A percentile compares a stretch with the other conserved stretches of the same genome.
Conservation (phyloP, 2,797 vertebrate genomes). For the Sebastolobus alascanus region DNA sequence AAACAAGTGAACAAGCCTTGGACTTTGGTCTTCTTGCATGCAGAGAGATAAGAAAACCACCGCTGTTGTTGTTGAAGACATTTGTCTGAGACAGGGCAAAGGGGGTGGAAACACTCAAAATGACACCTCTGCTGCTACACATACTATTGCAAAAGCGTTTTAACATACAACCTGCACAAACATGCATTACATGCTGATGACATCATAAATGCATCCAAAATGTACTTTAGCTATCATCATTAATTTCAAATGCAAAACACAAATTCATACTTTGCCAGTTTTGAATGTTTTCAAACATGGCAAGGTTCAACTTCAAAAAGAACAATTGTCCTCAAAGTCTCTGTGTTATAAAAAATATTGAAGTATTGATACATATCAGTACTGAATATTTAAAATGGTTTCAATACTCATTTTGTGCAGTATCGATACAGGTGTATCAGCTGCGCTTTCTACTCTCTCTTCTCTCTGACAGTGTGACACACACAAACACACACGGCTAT, state of each 20-base stretch:
- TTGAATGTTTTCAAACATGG: not conserved
- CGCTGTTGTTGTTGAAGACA: slow-evolving; percentile 6
- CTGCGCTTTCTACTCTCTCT: no score
- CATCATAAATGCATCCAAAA: not conserved
- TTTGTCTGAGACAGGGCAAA: not conserved
- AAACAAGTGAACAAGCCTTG: slow-evolving; percentile 30
- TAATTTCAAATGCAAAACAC: not conserved
- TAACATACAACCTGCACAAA: not conserved
- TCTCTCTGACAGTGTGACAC: no score
- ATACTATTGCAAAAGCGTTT: not conserved
- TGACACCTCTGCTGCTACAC: not conserved
- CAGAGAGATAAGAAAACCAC: slow-evolving; percentile 54
- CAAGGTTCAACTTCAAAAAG: not conserved
- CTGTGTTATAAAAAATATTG: no score
- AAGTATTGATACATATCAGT: no score
- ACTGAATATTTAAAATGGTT: no score
- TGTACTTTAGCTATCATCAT: not conserved
- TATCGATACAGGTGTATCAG: no score
- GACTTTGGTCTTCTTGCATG: slow-evolving; percentile 65
- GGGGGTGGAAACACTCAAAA: not conserved
- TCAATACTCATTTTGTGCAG: no score
- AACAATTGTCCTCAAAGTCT: not conserved
- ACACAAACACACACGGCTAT: no score
- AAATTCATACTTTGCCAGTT: not conserved
- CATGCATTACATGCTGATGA: not conserved